Percentiles rank a stretch among this genome's conserved stretches.
Evolutionary conservation across 2,797 vertebrate genomes (phyloP).

Genomic region (Neostethus bicornis): DNA sequence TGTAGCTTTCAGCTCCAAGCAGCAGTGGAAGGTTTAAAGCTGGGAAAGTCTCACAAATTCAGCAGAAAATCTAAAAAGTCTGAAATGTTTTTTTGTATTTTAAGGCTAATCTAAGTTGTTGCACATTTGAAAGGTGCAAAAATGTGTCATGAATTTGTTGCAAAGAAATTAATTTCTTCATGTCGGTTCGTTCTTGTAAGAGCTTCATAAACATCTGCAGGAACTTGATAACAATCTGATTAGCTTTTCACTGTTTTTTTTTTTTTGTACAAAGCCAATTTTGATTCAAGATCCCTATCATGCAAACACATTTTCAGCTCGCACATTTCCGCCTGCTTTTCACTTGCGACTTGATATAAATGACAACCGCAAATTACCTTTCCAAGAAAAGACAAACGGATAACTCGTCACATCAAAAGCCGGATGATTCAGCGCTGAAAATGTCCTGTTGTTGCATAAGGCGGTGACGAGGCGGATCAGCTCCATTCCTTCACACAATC

Average conservation of each 20-base stretch:
- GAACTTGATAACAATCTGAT: not conserved
- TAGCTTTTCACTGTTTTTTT: not conserved
- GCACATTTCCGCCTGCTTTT: not conserved
- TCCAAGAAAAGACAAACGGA: constrained; percentile 26
- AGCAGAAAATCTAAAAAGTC: not conserved
- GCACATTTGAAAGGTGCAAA: not conserved
- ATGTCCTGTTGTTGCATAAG: constrained; percentile 35
- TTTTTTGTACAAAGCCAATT: not conserved
- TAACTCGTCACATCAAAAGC: constrained; percentile 37
- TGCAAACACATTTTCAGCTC: constrained; percentile 3
- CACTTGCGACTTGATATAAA: constrained; percentile 19
- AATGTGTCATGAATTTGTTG: not conserved
- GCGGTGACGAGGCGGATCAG: constrained; percentile 24
- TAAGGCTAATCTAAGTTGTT: not conserved
- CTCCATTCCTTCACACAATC: constrained; percentile 33
- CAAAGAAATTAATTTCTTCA: not conserved
- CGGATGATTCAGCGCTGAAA: constrained; percentile 40
- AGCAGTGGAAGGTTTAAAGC: not conserved
- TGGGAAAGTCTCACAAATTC: not conserved
- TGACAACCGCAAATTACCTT: constrained; percentile 36
- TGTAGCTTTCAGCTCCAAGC: not conserved
- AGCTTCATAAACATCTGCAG: not conserved
- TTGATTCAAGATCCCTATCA: constrained; percentile 13
- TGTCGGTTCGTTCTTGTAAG: not conserved
- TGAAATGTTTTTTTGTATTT: not conserved